Evolutionary conservation across 2,113 vertebrate genomes (phyloP).

Genomic region (Pachypanchax playfairii): DNA sequence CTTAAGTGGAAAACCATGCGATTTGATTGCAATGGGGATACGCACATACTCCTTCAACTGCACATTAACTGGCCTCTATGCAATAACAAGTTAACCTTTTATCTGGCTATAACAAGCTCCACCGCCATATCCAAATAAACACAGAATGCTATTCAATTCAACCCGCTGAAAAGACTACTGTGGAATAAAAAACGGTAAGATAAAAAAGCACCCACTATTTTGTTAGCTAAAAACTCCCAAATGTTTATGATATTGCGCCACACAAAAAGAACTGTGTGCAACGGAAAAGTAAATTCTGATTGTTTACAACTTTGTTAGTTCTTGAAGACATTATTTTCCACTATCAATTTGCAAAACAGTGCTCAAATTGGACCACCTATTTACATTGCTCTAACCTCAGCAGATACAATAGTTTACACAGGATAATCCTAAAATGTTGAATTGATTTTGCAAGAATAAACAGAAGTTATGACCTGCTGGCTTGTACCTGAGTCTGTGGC

Average conservation of each 20-base stretch:
- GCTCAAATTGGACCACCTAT: too few relatives aligned
- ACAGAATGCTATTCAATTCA: conserved; percentile 59
- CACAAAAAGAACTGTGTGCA: conserved; percentile 43
- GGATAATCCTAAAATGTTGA: too few relatives aligned
- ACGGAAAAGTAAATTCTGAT: conserved; percentile 61
- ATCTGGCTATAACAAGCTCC: conserved; percentile 70
- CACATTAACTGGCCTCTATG: conserved; percentile 73
- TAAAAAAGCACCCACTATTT: conserved; percentile 48
- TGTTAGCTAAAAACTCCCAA: conserved; percentile 64
- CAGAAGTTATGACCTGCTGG: neutral
- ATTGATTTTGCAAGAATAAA: neutral
- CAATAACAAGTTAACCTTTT: conserved; percentile 78
- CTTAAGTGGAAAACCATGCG: conserved; percentile 73
- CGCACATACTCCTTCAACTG: conserved; percentile 69
- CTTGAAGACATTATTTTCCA: too few relatives aligned
- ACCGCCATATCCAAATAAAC: conserved; percentile 70
- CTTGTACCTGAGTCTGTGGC: conserved; percentile 89
- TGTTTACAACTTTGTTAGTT: conserved; percentile 52
- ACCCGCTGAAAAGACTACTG: conserved; percentile 46
- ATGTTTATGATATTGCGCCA: conserved; percentile 60
- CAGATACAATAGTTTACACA: neutral
- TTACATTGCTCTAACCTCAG: neutral
- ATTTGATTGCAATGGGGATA: conserved; percentile 70
- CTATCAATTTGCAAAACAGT: too few relatives aligned
- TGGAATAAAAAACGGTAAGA: conserved; percentile 21